Conservation (phyloP, 2,888 invertebrate species). For the Synergus umbraculus region DNA sequence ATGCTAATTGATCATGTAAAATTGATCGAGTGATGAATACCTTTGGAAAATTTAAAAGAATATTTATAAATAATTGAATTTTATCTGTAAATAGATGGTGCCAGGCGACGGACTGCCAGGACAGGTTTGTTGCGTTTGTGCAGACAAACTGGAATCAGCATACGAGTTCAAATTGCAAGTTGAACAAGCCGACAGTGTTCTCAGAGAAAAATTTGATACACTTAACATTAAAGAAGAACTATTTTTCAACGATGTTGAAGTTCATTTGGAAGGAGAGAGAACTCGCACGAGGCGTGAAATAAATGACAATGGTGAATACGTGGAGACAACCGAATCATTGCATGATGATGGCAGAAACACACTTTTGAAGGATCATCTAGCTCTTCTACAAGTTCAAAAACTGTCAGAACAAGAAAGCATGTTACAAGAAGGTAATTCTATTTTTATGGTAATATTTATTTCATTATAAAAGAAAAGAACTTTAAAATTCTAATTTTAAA, state of each 20-base stretch:
- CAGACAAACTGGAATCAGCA: constrained; percentile 71
- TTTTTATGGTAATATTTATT: not conserved
- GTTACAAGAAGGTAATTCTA: constrained; percentile 48
- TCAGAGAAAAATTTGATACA: constrained; percentile 68
- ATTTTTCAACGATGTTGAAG: constrained; percentile 73
- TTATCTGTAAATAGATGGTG: constrained; percentile 58
- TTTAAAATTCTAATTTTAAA: not conserved
- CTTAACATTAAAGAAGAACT: constrained; percentile 71
- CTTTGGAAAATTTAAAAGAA: not conserved
- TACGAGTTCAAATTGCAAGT: constrained; percentile 75
- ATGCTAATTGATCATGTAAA: not conserved
- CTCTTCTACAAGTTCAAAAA: constrained; percentile 68
- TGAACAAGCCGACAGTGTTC: constrained; percentile 71
- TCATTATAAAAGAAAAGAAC: not conserved
- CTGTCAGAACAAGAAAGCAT: constrained; percentile 57
- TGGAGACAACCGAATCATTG: constrained; percentile 52
- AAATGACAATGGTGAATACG: constrained; percentile 51
- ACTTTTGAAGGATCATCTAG: constrained; percentile 69
- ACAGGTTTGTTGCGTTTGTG: constrained; percentile 71
- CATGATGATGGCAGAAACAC: constrained; percentile 52
- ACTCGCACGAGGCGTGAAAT: constrained; percentile 48
- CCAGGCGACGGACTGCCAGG: constrained; percentile 72
- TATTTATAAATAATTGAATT: not conserved
- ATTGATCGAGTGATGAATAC: too few species aligned
- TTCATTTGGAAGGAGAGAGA: constrained; percentile 64